Base-by-base conservation (phyloP, 1,140 invertebrate species). In the Anadara kagoshimensis region DNA sequence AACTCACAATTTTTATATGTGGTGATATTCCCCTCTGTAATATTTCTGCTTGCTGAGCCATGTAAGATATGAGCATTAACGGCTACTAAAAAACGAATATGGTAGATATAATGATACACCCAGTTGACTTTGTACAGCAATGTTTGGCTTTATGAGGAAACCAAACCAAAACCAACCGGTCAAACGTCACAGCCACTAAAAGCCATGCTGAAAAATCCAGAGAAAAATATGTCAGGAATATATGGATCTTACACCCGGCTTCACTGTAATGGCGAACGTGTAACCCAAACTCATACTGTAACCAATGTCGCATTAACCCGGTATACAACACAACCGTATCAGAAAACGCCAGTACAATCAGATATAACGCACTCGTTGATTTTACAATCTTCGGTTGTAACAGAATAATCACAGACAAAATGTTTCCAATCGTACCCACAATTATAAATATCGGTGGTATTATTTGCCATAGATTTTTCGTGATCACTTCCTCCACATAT, bases 41-140 rank as follows among this genome's bases (percentile, higher is more conserved):
- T 43, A 4, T 73, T 69, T 3, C 82, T 43, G 10, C 49, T 64
- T 1, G 79, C 66, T 4, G 78, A 63, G 0, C 78, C 80, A 80
- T 78, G 84, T 20, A 84, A 70, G 22, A 84, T 79, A 61, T 85
- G 83, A 49, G 75, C 53, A 65, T 86, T 85, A 29, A 83, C 66
- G 0, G 73, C 45, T 2, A 69, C 29, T 8, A 80, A 44, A 73
- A 14, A 12, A 69, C 14, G 3, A 74, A 56, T 18, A 83, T 76
- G 18, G 67, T 41, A 0, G 51, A 16, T 22, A 80, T 51, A 8
- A 76, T 69, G 3, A 67, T n/a, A 18, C 63, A 62, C 0, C 75
- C 79, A 43, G 63, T 71, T 20, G 36, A 70, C 61, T 79, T 18
- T 0, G 76, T 78, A 69, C 83, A 85, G 11, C 76, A 62, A 10